These are phyloP conservation scores for Redunca redunca DNA, from an alignment of 2,113 vertebrate species.

Conservation along the genomic window DNA sequence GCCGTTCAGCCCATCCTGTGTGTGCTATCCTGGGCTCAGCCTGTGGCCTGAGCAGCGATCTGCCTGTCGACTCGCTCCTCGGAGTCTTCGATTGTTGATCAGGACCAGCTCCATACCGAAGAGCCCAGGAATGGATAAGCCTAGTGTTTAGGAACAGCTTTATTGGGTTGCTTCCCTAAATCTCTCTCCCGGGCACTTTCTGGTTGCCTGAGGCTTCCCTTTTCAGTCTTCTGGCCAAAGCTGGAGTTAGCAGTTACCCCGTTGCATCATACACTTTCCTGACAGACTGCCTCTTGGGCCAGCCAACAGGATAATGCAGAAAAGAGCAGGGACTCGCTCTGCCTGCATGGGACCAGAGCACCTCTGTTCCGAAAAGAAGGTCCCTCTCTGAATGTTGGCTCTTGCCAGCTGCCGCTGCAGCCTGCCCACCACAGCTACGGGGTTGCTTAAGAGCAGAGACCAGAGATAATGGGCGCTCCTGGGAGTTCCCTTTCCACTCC, in stretches of 20 bases:
- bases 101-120: no score
- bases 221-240: background rate
- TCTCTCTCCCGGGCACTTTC: background rate
- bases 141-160: background rate
- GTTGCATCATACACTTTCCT: background rate
- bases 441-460: background rate
- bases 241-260: background rate
- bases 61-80: background rate
- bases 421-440: background rate
- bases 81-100: background rate
- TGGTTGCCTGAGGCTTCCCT: background rate
- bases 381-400: background rate
- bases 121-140: background rate
- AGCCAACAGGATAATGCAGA: background rate
- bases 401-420: background rate
- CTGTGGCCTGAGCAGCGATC: background rate
- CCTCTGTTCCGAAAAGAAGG: background rate
- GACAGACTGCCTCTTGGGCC: background rate
- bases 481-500: background rate
- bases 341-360: background rate
- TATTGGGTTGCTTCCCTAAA: background rate
- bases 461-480: background rate
- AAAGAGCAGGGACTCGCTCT: background rate
- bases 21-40: background rate
- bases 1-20: background rate